phyloP scores from a whole-genome alignment of 2,888 invertebrate species.

The Caenorhabditis sp. region DNA sequence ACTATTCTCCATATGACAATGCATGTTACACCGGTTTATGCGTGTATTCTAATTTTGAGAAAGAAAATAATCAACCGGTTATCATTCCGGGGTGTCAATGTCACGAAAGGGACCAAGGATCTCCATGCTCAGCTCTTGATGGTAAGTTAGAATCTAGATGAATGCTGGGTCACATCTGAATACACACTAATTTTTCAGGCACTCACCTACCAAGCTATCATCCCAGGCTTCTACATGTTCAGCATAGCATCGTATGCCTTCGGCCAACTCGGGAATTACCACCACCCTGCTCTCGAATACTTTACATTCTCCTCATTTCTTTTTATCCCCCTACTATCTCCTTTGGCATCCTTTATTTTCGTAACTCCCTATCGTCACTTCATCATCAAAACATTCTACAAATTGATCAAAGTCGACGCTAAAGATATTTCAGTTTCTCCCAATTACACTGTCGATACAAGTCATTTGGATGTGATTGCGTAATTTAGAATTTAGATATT shows the following conservation, averaged over 20 bases:
- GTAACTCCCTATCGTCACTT: slow-evolving; percentile 19
- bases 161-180: too few relatives aligned
- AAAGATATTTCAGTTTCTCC: too few relatives aligned
- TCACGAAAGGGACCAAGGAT: slow-evolving; percentile 26
- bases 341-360: slow-evolving; percentile 21
- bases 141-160: too few relatives aligned
- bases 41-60: slow-evolving; percentile 32
- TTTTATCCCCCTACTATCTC: slow-evolving; percentile 21
- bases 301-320: slow-evolving; percentile 18
- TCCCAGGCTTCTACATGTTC: slow-evolving; percentile 25
- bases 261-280: slow-evolving; percentile 25
- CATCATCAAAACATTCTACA: background rate
- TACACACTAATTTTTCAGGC: slow-evolving; percentile 12
- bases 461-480: too few relatives aligned
- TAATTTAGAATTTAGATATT: too few relatives aligned
- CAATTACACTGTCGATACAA: too few relatives aligned
- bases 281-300: slow-evolving; percentile 30
- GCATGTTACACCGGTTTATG: slow-evolving; percentile 24
- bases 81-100: slow-evolving; percentile 22
- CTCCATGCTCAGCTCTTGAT: slow-evolving; percentile 41
- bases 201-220: slow-evolving; percentile 1
- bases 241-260: slow-evolving; percentile 25
- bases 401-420: too few relatives aligned
- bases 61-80: slow-evolving; percentile 26
- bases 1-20: slow-evolving; percentile 28